phyloP scores from a whole-genome alignment of 2,888 invertebrate genomes.

The Apotomis capreana region DNA sequence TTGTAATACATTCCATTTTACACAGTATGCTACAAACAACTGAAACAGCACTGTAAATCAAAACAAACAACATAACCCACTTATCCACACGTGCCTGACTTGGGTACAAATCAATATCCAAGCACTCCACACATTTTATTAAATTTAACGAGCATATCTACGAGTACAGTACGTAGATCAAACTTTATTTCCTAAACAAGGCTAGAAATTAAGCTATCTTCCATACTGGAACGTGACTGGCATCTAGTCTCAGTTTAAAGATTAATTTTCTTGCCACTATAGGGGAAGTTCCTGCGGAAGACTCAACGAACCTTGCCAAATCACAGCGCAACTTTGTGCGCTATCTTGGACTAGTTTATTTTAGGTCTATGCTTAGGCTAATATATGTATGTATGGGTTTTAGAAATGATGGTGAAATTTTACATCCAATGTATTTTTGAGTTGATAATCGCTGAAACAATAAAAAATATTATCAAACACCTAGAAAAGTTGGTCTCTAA shows the following conservation, averaged over 20 bases:
- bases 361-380: background rate
- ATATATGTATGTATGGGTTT: background rate
- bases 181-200: conserved; percentile 29
- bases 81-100: background rate
- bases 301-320: conserved; percentile 37
- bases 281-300: conserved; percentile 22
- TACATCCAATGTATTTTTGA: too few species aligned
- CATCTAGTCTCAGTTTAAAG: conserved; percentile 23
- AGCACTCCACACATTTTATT: conserved; percentile 2
- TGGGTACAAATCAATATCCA: background rate
- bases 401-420: background rate
- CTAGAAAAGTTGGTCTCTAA: too few species aligned
- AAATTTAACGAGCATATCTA: conserved; percentile 8
- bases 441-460: too few species aligned
- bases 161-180: background rate
- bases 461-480: too few species aligned
- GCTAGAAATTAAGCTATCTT: conserved; percentile 20
- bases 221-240: conserved; percentile 24
- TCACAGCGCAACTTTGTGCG: conserved; percentile 33
- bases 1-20: too few species aligned
- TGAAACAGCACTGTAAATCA: background rate
- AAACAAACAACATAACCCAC: background rate
- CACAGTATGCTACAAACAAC: background rate
- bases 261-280: conserved; percentile 30
- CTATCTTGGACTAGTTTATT: conserved; percentile 20